Evolutionary conservation across 2,888 invertebrate species (phyloP).

Genomic region (Dendrolimus houi): DNA sequence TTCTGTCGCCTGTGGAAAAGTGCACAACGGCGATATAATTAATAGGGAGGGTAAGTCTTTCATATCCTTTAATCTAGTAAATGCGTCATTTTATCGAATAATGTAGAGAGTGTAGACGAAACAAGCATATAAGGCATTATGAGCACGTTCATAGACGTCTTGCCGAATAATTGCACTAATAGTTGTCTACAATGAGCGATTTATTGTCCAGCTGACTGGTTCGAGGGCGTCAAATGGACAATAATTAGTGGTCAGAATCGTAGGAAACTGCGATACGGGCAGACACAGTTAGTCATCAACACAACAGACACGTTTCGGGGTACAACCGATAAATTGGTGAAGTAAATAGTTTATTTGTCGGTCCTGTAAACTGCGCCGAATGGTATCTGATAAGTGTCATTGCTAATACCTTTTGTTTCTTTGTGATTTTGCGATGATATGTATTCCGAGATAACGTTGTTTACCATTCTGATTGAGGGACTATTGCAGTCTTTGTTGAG

Average conservation of each 20-base stretch:
- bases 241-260: slow-evolving; percentile 36
- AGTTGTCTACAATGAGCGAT: slow-evolving; percentile 25
- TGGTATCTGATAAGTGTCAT: slow-evolving; percentile 48
- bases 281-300: slow-evolving; percentile 67
- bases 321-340: slow-evolving; percentile 35
- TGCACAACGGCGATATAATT: slow-evolving; percentile 60
- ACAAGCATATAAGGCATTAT: slow-evolving; percentile 14
- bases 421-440: slow-evolving; percentile 58
- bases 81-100: slow-evolving; percentile 75
- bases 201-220: slow-evolving; percentile 63
- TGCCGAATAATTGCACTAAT: slow-evolving; percentile 16
- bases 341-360: slow-evolving; percentile 30
- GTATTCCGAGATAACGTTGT: slow-evolving; percentile 55
- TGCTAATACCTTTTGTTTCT: slow-evolving; percentile 50
- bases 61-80: slow-evolving; percentile 68
- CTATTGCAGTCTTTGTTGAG: slow-evolving; percentile 35
- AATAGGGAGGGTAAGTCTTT: slow-evolving; percentile 76
- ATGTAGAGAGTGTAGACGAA: slow-evolving; percentile 37
- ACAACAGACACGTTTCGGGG: slow-evolving; percentile 51
- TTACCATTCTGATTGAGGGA: slow-evolving; percentile 40
- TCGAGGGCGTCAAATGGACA: slow-evolving; percentile 56
- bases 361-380: slow-evolving; percentile 40
- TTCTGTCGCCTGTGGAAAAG: slow-evolving; percentile 66
- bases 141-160: slow-evolving; percentile 12
- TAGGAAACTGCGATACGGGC: slow-evolving; percentile 54